Evolutionary conservation across 2,113 vertebrate genomes (phyloP), one percentile per base, ranked within the genome.

Genomic region (Poeciliopsis prolifica): DNA sequence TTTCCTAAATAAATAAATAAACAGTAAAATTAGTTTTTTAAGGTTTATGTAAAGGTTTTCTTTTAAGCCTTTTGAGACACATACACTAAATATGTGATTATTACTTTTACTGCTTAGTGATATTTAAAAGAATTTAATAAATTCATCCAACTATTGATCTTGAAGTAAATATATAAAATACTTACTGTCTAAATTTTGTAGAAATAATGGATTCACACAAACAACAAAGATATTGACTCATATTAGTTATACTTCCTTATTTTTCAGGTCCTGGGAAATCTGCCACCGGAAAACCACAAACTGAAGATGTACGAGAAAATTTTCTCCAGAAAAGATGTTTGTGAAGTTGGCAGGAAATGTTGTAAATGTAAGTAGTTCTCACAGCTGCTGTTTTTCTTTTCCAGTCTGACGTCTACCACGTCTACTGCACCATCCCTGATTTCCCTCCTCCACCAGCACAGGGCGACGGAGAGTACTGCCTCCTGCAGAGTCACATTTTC

Each of bases 341-440:
- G 14, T 48, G 1, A n/a, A 3, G 7, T n/a, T n/a, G 17, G 22
- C 19, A 58, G 51, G 51, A 24, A 24, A n/a, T 58, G 51, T n/a
- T n/a, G 3, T 24, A n/a, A 58, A n/a, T 58, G 17, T 10, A n/a
- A 58, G 1, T 3, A n/a, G 3, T 58, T 24, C 17, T 58, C 17
- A 48, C 15, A 2, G 26, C 26, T 35, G 30, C 37, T 77, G 0
- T 60, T n/a, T 79, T 71, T 65, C n/a, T 58, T 17, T 58, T 35
- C 30, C 44, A 86, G 74, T n/a, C 48, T 24, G 68, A 66, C 8
- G 22, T 37, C 2, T 77, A 86, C 33, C 88, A 89, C 15, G 0
- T 71, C 12, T 92, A 90, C 62, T 9, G 15, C 35, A 69, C 35
- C 26, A 81, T 90, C 51, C 10, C 81, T 8, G 85, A 86, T 1